Conservation (phyloP, 2,797 vertebrate genomes). For the Alcedo quadribrachys region DNA sequence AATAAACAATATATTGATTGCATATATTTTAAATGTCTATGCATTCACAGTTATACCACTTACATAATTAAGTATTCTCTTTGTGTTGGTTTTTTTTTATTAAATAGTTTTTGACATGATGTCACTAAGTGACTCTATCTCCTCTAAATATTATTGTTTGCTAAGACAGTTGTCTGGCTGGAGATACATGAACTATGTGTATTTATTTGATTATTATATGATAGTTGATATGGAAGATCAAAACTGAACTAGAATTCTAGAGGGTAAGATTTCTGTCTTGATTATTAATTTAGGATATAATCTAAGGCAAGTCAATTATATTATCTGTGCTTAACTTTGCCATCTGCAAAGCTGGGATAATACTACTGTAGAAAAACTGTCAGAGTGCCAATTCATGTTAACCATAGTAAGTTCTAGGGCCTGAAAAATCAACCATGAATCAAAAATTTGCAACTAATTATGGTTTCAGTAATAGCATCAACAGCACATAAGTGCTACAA, state of each 20-base stretch:
- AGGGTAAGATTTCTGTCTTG: not conserved
- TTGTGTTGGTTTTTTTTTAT: not conserved
- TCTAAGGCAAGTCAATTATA: not conserved
- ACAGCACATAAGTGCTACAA: not conserved
- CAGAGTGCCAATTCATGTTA: not conserved
- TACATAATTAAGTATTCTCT: not conserved
- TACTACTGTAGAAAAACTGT: not conserved
- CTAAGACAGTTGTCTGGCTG: not conserved
- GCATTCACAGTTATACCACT: not conserved
- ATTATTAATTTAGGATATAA: not conserved
- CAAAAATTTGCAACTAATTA: not conserved
- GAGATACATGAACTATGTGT: not conserved
- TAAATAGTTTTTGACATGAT: not conserved
- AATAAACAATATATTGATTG: not conserved
- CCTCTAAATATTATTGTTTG: not conserved
- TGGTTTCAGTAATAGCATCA: not conserved
- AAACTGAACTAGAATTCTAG: not conserved
- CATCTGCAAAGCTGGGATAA: not conserved
- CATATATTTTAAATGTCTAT: not conserved
- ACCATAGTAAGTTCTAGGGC: not conserved
- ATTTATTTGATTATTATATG: not conserved
- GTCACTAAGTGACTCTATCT: not conserved
- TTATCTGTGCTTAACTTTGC: not conserved
- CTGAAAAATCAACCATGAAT: not conserved
- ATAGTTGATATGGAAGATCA: not conserved